These are phyloP conservation scores for Raja brachyura DNA, from an alignment of 2,113 vertebrate genomes.

Conservation along the genomic window DNA sequence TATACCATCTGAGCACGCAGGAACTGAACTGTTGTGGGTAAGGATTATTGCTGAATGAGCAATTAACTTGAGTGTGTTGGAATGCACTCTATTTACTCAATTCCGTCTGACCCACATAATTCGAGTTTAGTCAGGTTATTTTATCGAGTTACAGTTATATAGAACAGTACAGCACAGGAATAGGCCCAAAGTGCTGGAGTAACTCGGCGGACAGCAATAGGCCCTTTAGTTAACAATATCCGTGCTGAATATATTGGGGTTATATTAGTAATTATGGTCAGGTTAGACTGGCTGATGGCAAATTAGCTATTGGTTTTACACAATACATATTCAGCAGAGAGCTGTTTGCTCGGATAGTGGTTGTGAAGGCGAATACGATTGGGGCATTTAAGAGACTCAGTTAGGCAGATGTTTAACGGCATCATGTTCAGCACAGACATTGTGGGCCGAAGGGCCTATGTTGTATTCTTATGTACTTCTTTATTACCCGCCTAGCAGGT, in stretches of 20 bases:
- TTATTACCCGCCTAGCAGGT: constrained; percentile 39
- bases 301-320: too few species aligned
- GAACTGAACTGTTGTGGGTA: not conserved
- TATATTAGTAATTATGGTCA: not conserved
- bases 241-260: not conserved
- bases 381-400: too few species aligned
- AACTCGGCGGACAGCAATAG: too few species aligned
- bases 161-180: too few species aligned
- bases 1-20: not conserved
- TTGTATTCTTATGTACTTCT: not conserved
- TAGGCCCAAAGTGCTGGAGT: too few species aligned
- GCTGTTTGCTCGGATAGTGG: not conserved
- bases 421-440: too few species aligned
- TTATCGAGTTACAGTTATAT: too few species aligned
- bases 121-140: not conserved
- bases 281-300: not conserved
- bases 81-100: not conserved
- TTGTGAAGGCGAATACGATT: too few species aligned
- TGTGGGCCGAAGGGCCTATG: too few species aligned
- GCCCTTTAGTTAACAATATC: too few species aligned
- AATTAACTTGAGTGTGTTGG: not conserved
- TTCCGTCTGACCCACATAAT: not conserved
- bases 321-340: too few species aligned
- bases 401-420: too few species aligned
- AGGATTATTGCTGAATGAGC: not conserved